Evolutionary conservation across 2,113 vertebrate species (phyloP), one percentile per base, ranked within the genome.

Genomic region (Oxyruncus cristatus): DNA sequence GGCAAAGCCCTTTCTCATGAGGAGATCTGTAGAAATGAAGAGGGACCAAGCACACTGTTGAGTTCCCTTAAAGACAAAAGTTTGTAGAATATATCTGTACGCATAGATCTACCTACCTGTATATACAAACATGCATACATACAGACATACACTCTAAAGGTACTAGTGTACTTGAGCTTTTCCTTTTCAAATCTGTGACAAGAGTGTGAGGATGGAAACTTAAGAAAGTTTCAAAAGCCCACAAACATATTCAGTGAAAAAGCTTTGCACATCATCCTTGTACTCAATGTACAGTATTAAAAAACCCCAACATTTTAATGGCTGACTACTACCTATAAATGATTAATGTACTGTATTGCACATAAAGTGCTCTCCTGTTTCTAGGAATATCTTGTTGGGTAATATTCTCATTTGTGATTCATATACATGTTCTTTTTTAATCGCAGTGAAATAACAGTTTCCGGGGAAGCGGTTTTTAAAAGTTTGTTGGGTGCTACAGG

Each of bases 321-420:
- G 81, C 65, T 56, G 88, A 68, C 27, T 95, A 61, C 27, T 93
- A 72, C 62, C 92, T 96, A 81, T 92, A 95, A 91, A 88, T 97
- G 14, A 95, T 92, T 96, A 86, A 97, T 76, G 53, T 41, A 89
- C 62, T 95, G 42, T 75, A 93, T 71, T 81, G 75, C 82, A 94
- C 1, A 0, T 90, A 89, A 92, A 97, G 92, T 96, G 85, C 91
- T 97, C 66, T 93, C 68, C 39, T 85, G 84, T 87, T 89, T 83
- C 93, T 93, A 88, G 92, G 93, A 97, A 96, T 62, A 95, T 77
- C 85, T 75, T 68, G 58, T 77, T 71, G 89, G 85, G 53, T 85
- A 95, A 89, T 91, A 89, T 59, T 90, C 96, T 95, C 88, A 92
- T 92, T 91, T 91, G 84, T 93, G 73, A 97, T 95, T 68, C 92